Percentiles rank a stretch among this genome's conserved stretches.
These are phyloP conservation scores for Actinopyga echinites DNA, from an alignment of 53 echinoderm and acorn worm species.

Conservation along the genomic window DNA sequence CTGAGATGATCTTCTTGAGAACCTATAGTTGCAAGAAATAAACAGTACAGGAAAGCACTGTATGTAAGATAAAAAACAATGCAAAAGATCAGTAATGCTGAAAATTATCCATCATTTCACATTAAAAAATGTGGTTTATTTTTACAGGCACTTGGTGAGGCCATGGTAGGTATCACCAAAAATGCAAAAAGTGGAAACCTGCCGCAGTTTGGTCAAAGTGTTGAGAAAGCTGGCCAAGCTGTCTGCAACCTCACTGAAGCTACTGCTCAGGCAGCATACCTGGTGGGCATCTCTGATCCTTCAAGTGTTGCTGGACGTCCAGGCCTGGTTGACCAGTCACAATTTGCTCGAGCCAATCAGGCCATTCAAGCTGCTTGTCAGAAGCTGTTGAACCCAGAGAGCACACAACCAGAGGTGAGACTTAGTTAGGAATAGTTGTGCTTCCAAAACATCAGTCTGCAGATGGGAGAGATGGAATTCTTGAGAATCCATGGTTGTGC, in stretches of 20 bases:
- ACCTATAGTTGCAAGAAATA: too few relatives aligned
- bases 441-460: too few relatives aligned
- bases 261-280: slow-evolving; percentile 94
- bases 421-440: background rate
- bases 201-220: slow-evolving; percentile 83
- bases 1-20: too few relatives aligned
- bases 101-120: background rate
- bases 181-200: slow-evolving; percentile 92
- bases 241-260: slow-evolving; percentile 86
- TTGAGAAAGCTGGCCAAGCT: slow-evolving; percentile 82
- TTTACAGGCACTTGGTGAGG: slow-evolving; percentile 83
- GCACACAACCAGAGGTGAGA: slow-evolving; percentile 87
- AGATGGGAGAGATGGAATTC: too few relatives aligned
- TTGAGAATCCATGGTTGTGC: too few relatives aligned
- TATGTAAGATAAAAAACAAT: background rate
- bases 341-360: slow-evolving; percentile 88
- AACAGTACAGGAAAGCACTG: too few relatives aligned
- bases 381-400: slow-evolving; percentile 86
- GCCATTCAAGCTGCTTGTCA: slow-evolving; percentile 94
- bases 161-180: slow-evolving; percentile 95
- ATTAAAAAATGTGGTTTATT: background rate
- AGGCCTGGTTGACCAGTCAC: slow-evolving; percentile 94
- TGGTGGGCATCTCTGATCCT: slow-evolving; percentile 94
- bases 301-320: slow-evolving; percentile 96
- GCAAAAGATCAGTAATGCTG: background rate